These are phyloP conservation scores for Rhyzopertha dominica DNA, from an alignment of 1,140 invertebrate species.

Conservation along the genomic window DNA sequence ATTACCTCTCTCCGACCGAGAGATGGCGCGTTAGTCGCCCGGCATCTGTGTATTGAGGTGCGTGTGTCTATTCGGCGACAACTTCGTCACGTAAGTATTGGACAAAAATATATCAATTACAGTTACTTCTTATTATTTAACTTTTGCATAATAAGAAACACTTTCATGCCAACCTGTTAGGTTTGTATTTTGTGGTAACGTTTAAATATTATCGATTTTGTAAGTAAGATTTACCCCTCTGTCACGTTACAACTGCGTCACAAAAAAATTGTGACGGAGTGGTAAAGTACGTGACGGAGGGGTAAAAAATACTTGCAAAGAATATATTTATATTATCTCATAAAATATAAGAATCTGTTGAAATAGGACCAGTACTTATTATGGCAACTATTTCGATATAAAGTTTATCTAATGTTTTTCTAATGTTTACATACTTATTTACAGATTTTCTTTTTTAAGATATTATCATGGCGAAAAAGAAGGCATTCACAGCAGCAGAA, in stretches of 20 bases:
- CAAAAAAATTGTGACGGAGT: conserved; percentile 18
- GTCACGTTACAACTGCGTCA: conserved; percentile 19
- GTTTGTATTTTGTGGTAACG: conserved; percentile 10
- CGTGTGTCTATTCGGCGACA: too few relatives aligned
- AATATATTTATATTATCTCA: conserved; percentile 8
- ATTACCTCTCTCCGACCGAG: too few relatives aligned
- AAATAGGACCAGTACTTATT: conserved; percentile 5
- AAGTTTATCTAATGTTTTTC: conserved; percentile 2
- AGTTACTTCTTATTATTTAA: conserved; percentile 17
- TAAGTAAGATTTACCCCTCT: conserved; percentile 14
- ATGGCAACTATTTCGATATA: conserved; percentile 8
- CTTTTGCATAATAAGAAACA: conserved; percentile 15
- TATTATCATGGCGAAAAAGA: conserved; percentile 7
- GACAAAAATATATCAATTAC: conserved; percentile 11
- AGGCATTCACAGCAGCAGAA: conserved; percentile 20
- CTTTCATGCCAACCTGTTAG: conserved; percentile 16
- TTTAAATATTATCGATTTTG: conserved; percentile 22
- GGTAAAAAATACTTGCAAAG: conserved; percentile 18
- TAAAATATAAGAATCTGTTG: conserved; percentile 2
- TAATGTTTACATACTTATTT: conserved; percentile 14
- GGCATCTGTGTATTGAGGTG: too few relatives aligned
- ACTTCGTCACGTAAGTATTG: too few relatives aligned
- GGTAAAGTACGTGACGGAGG: conserved; percentile 19
- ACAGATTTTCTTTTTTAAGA: conserved; percentile 13
- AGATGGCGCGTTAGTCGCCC: too few relatives aligned